Evolutionary conservation across 2,113 vertebrate genomes (phyloP).

Genomic region (Puffinus mauretanicus): DNA sequence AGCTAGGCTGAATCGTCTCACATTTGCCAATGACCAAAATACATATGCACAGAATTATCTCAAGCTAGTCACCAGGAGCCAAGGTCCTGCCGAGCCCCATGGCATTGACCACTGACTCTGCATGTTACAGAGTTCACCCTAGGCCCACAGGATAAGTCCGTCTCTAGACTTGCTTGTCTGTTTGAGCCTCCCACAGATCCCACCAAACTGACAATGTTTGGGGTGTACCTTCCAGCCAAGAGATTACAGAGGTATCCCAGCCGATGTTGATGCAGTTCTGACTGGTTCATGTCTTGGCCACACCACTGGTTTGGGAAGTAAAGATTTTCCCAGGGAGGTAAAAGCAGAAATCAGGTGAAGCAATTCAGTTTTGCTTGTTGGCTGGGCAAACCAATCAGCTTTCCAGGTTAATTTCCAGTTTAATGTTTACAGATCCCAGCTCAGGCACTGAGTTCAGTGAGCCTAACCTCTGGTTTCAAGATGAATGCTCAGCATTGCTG

Average conservation of each 20-base stretch:
- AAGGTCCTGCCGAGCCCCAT: rapidly evolving
- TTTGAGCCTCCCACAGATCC: neutral
- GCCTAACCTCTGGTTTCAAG: neutral
- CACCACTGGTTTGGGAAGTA: neutral
- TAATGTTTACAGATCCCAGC: neutral
- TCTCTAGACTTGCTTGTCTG: neutral
- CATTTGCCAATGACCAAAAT: neutral
- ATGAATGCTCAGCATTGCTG: neutral
- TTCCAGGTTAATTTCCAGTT: neutral
- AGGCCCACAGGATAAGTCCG: neutral
- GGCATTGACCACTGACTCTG: neutral
- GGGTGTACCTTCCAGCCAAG: neutral
- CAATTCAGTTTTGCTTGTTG: neutral
- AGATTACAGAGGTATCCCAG: neutral
- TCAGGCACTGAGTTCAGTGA: neutral
- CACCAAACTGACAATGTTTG: neutral
- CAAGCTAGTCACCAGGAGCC: neutral
- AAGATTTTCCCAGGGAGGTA: neutral
- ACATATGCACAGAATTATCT: neutral
- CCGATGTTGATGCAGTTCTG: neutral
- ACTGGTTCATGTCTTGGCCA: neutral
- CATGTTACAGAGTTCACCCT: neutral
- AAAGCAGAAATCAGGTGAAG: neutral
- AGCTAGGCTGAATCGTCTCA: neutral
- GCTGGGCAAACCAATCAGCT: neutral